phyloP scores from a whole-genome alignment of 1,140 invertebrate species.

The Sarcophaga bullata region DNA sequence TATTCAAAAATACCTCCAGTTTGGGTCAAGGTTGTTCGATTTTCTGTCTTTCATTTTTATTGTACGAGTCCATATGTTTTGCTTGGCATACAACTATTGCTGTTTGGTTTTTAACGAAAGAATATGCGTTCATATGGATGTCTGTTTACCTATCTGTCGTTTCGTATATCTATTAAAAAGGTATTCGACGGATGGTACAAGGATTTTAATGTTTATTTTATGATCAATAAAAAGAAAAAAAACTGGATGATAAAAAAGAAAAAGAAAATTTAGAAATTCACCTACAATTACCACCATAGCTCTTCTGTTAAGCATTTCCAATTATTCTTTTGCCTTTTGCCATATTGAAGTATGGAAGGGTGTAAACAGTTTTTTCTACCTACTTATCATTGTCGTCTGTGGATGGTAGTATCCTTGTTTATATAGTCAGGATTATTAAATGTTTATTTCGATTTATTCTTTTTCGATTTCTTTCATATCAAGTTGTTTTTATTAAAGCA shows the following conservation, averaged over 20 bases:
- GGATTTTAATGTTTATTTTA: neutral
- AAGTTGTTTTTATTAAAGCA: neutral
- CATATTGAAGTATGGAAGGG: neutral
- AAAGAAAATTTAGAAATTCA: neutral
- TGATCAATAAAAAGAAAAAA: neutral
- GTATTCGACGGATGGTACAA: neutral
- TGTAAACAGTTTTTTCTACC: neutral
- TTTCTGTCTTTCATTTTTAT: conserved; percentile 37
- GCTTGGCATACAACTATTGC: too few species aligned
- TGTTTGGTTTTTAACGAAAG: too few species aligned
- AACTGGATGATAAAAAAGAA: too few species aligned
- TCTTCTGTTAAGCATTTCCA: too few species aligned
- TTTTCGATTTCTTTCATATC: neutral
- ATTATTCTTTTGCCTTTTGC: too few species aligned
- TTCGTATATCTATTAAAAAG: too few species aligned
- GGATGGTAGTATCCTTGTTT: neutral
- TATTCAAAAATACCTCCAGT: conserved; percentile 16
- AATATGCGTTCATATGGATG: too few species aligned
- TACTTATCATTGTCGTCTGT: neutral
- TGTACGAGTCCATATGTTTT: neutral
- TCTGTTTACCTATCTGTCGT: too few species aligned
- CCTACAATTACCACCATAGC: neutral
- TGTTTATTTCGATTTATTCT: neutral
- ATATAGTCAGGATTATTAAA: neutral
- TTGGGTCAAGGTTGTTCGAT: conserved; percentile 49